A percentile compares a stretch with the other conserved stretches of the same genome.
Conservation (phyloP, 1,140 invertebrate genomes). For the Limonius californicus region DNA sequence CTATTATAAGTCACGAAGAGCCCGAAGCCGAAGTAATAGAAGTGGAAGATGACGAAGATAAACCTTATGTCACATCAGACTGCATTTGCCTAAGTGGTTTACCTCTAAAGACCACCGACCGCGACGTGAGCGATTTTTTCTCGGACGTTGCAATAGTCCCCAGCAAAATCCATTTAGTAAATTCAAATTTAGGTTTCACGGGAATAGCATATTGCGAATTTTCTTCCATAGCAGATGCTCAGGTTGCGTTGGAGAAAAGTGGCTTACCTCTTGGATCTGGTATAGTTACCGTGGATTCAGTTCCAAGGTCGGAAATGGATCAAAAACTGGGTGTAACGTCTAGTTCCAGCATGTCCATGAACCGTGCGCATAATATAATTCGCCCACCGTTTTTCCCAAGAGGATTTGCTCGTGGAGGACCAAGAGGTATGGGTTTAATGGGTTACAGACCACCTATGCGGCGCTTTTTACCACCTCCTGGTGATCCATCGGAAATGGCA, state of each 20-base stretch:
- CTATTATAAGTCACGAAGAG: slow-evolving; percentile 49
- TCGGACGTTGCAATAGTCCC: slow-evolving; percentile 71
- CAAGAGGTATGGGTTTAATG: slow-evolving; percentile 40
- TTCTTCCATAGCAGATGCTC: slow-evolving; percentile 61
- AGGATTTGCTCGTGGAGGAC: background rate
- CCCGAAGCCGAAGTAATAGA: slow-evolving; percentile 27
- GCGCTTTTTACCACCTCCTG: slow-evolving; percentile 2
- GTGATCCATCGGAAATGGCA: slow-evolving; percentile 60
- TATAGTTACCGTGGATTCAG: slow-evolving; percentile 61
- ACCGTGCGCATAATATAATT: background rate
- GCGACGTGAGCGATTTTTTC: slow-evolving; percentile 78
- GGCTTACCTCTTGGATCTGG: slow-evolving; percentile 62
- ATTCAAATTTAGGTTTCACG: slow-evolving; percentile 54
- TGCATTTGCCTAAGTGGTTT: slow-evolving; percentile 72
- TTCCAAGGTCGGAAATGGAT: slow-evolving; percentile 58
- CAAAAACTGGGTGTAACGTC: slow-evolving; percentile 25
- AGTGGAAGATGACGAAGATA: slow-evolving; percentile 13
- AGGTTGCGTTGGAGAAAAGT: slow-evolving; percentile 67
- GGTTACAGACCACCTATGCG: slow-evolving; percentile 30
- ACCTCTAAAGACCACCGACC: slow-evolving; percentile 67
- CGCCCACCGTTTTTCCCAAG: slow-evolving; percentile 1
- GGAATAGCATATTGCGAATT: slow-evolving; percentile 89
- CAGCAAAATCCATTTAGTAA: slow-evolving; percentile 73
- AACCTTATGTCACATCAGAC: slow-evolving; percentile 46
- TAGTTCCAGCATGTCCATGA: slow-evolving; percentile 10